Evolutionary conservation across 2,888 invertebrate genomes (phyloP).

Genomic region (Electrophaes corylata): DNA sequence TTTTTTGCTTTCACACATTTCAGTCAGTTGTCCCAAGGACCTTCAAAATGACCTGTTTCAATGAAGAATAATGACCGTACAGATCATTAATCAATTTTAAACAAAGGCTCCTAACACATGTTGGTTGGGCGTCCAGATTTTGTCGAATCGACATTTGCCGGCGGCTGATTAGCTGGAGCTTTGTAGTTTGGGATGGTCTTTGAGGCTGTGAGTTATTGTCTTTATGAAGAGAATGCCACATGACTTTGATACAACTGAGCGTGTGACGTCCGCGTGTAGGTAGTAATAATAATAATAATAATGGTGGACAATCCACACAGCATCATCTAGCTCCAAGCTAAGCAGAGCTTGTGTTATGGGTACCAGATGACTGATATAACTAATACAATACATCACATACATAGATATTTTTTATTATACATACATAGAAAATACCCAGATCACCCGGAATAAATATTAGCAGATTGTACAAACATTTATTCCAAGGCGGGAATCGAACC

Average conservation of each 20-base stretch:
- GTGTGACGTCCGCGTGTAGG: no score
- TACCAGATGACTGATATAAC: no score
- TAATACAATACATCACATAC: no score
- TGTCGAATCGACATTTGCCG: constrained; percentile 15
- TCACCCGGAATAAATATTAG: no score
- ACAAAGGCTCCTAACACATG: constrained; percentile 26
- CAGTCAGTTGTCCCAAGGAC: constrained; percentile 10
- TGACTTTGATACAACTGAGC: neutral
- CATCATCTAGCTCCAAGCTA: no score
- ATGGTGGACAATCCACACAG: no score
- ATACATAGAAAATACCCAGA: no score
- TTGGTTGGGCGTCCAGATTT: constrained; percentile 9
- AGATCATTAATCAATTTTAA: constrained; percentile 36
- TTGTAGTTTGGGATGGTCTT: constrained; percentile 1
- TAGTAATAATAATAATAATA: no score
- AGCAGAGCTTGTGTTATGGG: no score
- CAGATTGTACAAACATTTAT: no score
- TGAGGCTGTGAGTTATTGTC: neutral
- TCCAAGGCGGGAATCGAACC: no score
- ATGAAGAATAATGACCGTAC: neutral
- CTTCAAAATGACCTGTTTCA: constrained; percentile 19
- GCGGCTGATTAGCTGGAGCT: constrained; percentile 11
- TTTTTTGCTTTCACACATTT: constrained; percentile 22
- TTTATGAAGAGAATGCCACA: constrained; percentile 4
- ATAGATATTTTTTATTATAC: no score